A percentile compares a stretch with the other conserved stretches of the same genome.
Conservation (phyloP, 2,888 invertebrate genomes). For the Pycnomerus fuliginosus region DNA sequence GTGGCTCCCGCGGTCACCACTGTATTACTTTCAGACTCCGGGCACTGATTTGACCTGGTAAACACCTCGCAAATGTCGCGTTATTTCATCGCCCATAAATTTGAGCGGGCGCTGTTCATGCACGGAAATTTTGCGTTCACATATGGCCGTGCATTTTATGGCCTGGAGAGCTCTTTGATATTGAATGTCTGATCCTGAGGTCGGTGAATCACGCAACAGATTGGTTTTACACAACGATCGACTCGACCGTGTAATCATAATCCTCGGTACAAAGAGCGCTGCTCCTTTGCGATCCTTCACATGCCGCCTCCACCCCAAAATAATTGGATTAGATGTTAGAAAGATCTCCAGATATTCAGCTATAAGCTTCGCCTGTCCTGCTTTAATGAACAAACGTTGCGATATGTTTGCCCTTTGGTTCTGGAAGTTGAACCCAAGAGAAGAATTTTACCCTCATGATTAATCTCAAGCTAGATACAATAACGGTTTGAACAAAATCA, state of each 20-base stretch:
- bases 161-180: slow-evolving; percentile 14
- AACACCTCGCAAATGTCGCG: slow-evolving; percentile 45
- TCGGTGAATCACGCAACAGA: slow-evolving; percentile 44
- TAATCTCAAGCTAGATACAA: too few species aligned
- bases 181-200: slow-evolving; percentile 24
- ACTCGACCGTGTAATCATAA: slow-evolving; percentile 43
- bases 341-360: too few species aligned
- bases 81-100: slow-evolving; percentile 34
- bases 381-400: too few species aligned
- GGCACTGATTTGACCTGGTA: slow-evolving; percentile 48
- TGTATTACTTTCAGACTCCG: slow-evolving; percentile 47
- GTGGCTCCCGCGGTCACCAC: slow-evolving; percentile 47
- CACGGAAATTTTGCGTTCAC: too few species aligned
- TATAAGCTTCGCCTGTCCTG: too few species aligned
- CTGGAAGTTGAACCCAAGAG: too few species aligned
- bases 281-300: slow-evolving; percentile 19
- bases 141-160: slow-evolving; percentile 13
- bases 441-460: too few species aligned
- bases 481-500: too few species aligned
- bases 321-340: slow-evolving; percentile 24
- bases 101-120: slow-evolving; percentile 7
- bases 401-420: too few species aligned
- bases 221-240: slow-evolving; percentile 38
- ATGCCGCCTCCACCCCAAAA: slow-evolving; percentile 9
- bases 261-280: slow-evolving; percentile 27